Base-by-base conservation (phyloP, 2,888 invertebrate species). In the Noctua comes region DNA sequence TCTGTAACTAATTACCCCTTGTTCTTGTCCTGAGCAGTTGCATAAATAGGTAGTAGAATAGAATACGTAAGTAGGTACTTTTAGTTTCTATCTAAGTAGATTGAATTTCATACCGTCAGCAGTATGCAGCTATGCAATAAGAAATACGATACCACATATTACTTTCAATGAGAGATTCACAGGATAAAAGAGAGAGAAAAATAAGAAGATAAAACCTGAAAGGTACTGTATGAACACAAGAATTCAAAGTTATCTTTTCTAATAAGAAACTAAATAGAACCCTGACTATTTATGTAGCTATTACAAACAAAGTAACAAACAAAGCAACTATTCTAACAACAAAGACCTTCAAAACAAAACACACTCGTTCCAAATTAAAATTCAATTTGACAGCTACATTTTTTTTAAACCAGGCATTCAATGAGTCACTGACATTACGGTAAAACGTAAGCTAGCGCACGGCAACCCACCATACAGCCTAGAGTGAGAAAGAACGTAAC, bases 401-500 rank as follows among this genome's bases (percentile, higher is more conserved):
- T 82, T 80, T 75, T 74, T 77, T 16, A 21, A 64, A 40, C 62
- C 72, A 51, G n/a, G 48, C 68, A 70, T 43, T 48, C 62, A 51
- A 70, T 85, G 77, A 77, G 76, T 87, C 82, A 87, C 51, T 74
- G 68, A 72, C 65, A 64, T 80, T 82, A 88, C 89, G 88, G 79
- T 81, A 80, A 76, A 86, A 82, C 40, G 71, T 71, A 80, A 59
- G 43, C 13, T 31, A 18, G 68, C 70, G 80, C 77, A 82, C 91
- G 93, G 95, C 94, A 95, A 94, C 94, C 91, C 93, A 73, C 48
- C 82, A 80, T 71, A 86, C 89, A 91, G 88, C 87, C 73, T 84
- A 88, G 95, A 91, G 95, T 90, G 95, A 96, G 94, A 92, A 95
- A 95, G 96, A 95, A 88, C 92, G 93, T 93, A 93, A 94, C 93